Base-by-base conservation (phyloP, 2,113 vertebrate species). In the Pomatostomus ruficeps region DNA sequence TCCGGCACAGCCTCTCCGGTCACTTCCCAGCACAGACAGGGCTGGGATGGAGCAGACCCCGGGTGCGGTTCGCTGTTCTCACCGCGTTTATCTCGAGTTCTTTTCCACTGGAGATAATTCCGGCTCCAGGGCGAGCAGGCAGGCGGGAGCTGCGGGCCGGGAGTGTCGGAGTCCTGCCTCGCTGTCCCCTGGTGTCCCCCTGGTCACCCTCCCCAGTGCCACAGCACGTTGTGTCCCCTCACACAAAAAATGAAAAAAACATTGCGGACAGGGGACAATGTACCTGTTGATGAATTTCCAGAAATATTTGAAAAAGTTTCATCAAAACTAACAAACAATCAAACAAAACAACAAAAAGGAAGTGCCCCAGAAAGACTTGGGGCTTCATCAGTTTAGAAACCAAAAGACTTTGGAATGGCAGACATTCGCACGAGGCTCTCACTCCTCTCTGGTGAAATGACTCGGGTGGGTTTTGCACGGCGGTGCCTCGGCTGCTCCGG, bases 151-250 rank as follows among this genome's bases (percentile, higher is more conserved):
- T 4, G 26, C 0, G 1, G n/a, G 38, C 45, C 14, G 10, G 49
- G 54, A 7, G 0, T 24, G 52, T 48, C 6, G 0, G 7, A 15
- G 35, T 14, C 38, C 54, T 40, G 46, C 38, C 21, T 13, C 1
- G 1, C 29, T 48, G 46, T 13, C 42, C 79, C 46, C 59, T 5
- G 3, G 3, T 9, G 11, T 85, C 22, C 31, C 2, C 2, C 35
- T 3, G 7, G 12, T 14, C 38, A 6, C 31, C 20, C 11, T n/a
- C 33, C 40, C 33, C 6, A 7, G 7, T 6, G 54, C n/a, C 3
- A 3, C 62, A 40, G 43, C 18, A 3, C 38, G 23, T 6, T 10
- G 0, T 0, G 14, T 10, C 35, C 35, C 65, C 38, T 13, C 4
- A 10, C n/a, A n/a, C n/a, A n/a, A n/a, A n/a, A 8, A 8, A 11